Base-by-base conservation (phyloP, 2,888 invertebrate species). In the Cordilura impudica region DNA sequence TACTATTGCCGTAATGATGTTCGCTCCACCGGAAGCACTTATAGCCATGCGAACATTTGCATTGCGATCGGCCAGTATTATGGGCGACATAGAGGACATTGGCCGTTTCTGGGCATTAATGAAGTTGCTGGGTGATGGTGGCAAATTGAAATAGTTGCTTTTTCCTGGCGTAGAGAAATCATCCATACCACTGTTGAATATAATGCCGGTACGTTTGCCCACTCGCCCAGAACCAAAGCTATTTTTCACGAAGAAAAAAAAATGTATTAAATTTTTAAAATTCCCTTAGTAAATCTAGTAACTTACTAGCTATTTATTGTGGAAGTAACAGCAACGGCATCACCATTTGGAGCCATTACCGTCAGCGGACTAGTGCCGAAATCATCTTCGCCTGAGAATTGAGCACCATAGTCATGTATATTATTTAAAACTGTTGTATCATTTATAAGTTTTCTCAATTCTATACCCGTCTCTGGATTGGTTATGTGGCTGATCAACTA, bases 161-260 rank as follows among this genome's bases (percentile, higher is more conserved):
- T 91, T 91, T 29, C 93, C 92, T 0, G 95, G 94, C 0, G 94
- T 93, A 0, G 97, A 95, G 89, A 98, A 99, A 87, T 98, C 98
- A 85, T 98, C 97, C 97, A 99, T 98, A 82, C 95, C 95, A 87
- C 97, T 95, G 90, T 98, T 99, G 89, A 97, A 94, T 21, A 98
- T 91, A 47, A 99, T 96, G 1, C 98, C 98, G 0, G 97, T 96
- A 66, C 93, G 93, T 18, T 90, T 90, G 0, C 97, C 97, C 1
- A 95, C 91, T 81, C 95, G 91, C 66, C 94, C 94, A 0, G 96
- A 94, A 0, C 98, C 98, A 87, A 95, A 96, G 87, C 97, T 97
- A 45, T n/a, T n/a, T n/a, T n/a, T n/a, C n/a, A 53, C 2, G 10
- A 39, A 53, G 0, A 8, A 16, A 29, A 45, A 70, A 23, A 21